These are phyloP conservation scores for Hozukius guyotensis DNA, from an alignment of 2,797 vertebrate species.

Conservation along the genomic window DNA sequence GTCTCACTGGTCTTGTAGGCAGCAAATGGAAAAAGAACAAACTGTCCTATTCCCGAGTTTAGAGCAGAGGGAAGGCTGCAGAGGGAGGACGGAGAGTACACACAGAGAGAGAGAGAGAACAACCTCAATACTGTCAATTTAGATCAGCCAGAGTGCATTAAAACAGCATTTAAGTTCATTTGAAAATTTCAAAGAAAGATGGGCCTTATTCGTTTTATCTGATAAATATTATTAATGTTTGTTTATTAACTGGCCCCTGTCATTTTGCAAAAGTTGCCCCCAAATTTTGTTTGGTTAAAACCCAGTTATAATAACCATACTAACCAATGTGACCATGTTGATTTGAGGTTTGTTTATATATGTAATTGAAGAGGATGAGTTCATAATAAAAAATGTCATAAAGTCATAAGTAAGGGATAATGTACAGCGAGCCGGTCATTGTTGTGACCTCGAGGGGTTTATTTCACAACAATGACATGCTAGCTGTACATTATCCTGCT, in stretches of 20 bases:
- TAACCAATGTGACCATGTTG: not conserved
- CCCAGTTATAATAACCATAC: not conserved
- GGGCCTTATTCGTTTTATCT: too few species aligned
- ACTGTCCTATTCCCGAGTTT: conserved; percentile 32
- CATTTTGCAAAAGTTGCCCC: too few species aligned
- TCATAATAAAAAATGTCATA: accelerated
- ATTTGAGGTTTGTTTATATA: not conserved
- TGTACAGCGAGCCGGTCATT: too few species aligned
- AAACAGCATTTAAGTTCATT: not conserved
- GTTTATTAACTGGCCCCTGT: not conserved
- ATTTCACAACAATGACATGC: too few species aligned
- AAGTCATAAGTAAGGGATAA: too few species aligned
- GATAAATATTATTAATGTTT: not conserved
- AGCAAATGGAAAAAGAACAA: conserved; percentile 62
- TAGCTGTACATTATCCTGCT: too few species aligned
- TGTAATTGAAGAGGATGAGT: not conserved
- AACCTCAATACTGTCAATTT: not conserved
- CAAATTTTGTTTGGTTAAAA: not conserved
- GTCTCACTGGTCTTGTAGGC: conserved; percentile 36
- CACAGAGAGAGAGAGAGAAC: not conserved
- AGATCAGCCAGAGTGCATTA: not conserved
- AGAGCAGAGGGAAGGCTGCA: conserved; percentile 18
- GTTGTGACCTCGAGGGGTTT: too few species aligned
- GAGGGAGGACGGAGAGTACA: not conserved
- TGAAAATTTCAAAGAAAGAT: too few species aligned